phyloP scores from a whole-genome alignment of 2,113 vertebrate genomes.

The Centropus unirufus region DNA sequence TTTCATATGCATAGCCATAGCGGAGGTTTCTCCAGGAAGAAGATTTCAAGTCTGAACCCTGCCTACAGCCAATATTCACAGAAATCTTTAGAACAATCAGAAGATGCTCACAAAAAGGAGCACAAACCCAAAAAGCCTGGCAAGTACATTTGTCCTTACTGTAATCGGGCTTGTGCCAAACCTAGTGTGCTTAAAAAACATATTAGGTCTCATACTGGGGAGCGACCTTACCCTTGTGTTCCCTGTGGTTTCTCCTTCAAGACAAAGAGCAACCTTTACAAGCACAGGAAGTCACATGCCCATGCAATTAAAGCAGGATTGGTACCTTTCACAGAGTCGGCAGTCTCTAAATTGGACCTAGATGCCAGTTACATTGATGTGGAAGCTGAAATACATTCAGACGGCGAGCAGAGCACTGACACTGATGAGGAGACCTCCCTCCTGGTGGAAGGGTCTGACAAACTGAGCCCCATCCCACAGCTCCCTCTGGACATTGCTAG shows the following conservation, averaged over 20 bases:
- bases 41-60: conserved; percentile 88
- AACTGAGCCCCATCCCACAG: conserved; percentile 83
- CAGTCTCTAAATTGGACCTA: conserved; percentile 85
- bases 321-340: conserved; percentile 92
- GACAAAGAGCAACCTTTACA: conserved; percentile 99
- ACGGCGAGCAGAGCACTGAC: conserved; percentile 97
- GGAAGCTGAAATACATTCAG: conserved; percentile 93
- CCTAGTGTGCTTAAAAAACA: conserved; percentile 99
- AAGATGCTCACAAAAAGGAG: conserved; percentile 94
- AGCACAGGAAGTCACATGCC: conserved; percentile 98
- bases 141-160: conserved; percentile 97
- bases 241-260: conserved; percentile 99
- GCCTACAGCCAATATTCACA: conserved; percentile 92
- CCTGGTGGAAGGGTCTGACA: conserved; percentile 82
- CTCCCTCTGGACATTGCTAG: conserved; percentile 83
- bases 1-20: conserved; percentile 87
- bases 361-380: conserved; percentile 89
- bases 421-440: conserved; percentile 91
- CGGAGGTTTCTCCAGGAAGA: conserved; percentile 88
- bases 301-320: conserved; percentile 99
- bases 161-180: conserved; percentile 97
- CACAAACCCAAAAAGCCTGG: conserved; percentile 98
- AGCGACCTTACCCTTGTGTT: conserved; percentile 94
- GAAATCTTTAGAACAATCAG: conserved; percentile 86
- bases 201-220: conserved; percentile 97